Percentiles rank a stretch among this genome's conserved stretches.
Conservation (phyloP, 2,113 vertebrate genomes). For the Oreocharis arfaki region DNA sequence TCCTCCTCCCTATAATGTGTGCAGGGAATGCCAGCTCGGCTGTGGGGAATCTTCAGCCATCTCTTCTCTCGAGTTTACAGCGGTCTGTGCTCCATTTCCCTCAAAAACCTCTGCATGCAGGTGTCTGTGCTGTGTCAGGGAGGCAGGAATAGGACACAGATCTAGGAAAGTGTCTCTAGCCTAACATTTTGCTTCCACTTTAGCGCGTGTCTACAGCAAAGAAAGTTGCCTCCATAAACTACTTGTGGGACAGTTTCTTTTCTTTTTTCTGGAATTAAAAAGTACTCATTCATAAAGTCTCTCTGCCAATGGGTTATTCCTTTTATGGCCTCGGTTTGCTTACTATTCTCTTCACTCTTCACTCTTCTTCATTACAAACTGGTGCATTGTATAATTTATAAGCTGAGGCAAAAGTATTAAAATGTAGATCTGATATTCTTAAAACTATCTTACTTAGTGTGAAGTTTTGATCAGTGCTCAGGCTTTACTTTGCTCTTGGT, state of each 20-base stretch:
- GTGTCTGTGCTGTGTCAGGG: background rate
- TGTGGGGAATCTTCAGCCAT: background rate
- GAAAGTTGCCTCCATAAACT: background rate
- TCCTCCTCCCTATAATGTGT: background rate
- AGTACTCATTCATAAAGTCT: background rate
- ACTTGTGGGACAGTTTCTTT: background rate
- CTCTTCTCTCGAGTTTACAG: background rate
- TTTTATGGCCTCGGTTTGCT: background rate
- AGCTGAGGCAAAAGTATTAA: background rate
- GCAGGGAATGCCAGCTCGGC: background rate
- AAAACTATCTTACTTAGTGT: background rate
- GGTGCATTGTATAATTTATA: background rate
- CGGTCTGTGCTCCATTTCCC: background rate
- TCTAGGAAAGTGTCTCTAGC: background rate
- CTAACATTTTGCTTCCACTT: background rate
- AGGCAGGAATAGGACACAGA: background rate
- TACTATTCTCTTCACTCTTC: background rate
- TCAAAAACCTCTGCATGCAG: background rate
- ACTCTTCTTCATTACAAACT: background rate
- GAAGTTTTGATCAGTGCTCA: background rate
- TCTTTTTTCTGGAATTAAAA: background rate
- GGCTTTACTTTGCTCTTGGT: background rate
- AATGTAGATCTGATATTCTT: background rate
- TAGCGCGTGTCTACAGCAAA: background rate
- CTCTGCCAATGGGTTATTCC: background rate